These are phyloP conservation scores for Cantharis rustica DNA, from an alignment of 2,888 invertebrate genomes.

Conservation along the genomic window DNA sequence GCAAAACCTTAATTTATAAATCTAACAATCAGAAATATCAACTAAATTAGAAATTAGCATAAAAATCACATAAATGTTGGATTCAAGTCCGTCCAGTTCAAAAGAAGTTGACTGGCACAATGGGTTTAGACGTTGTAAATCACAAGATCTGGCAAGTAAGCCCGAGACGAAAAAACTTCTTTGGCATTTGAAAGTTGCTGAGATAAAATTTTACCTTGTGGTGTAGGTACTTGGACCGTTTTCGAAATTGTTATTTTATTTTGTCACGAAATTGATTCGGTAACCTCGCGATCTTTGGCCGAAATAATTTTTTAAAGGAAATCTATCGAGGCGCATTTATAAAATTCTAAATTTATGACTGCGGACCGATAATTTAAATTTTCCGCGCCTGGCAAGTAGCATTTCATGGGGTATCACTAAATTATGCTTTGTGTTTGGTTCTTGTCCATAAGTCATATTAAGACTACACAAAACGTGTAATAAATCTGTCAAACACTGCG, in stretches of 20 bases:
- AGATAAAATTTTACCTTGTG: conserved; percentile 2
- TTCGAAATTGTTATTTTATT: conserved; percentile 17
- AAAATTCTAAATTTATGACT: conserved; percentile 29
- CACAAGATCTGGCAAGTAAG: conserved; percentile 43
- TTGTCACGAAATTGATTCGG: conserved; percentile 39
- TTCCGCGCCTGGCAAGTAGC: conserved; percentile 29
- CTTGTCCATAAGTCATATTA: conserved; percentile 60
- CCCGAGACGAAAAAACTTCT: conserved; percentile 30
- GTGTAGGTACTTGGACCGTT: conserved; percentile 21
- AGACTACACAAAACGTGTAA: conserved; percentile 58
- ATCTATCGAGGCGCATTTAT: conserved; percentile 39
- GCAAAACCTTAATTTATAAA: conserved; percentile 29
- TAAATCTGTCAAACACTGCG: conserved; percentile 57
- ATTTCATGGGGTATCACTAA: conserved; percentile 31
- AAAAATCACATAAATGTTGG: conserved; percentile 56
- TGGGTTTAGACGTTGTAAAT: conserved; percentile 55
- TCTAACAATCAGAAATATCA: conserved; percentile 39
- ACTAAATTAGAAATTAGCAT: conserved; percentile 55
- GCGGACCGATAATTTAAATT: conserved; percentile 31
- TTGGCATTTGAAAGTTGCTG: neutral
- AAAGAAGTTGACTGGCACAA: conserved; percentile 55
- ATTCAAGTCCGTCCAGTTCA: conserved; percentile 48
- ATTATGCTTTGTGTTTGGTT: conserved; percentile 45
- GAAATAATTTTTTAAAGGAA: conserved; percentile 5
- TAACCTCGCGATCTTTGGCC: conserved; percentile 34